Percentiles rank a stretch among this genome's conserved stretches.
Conservation (phyloP, 2,888 invertebrate species). For the Bhutanitis thaidina region DNA sequence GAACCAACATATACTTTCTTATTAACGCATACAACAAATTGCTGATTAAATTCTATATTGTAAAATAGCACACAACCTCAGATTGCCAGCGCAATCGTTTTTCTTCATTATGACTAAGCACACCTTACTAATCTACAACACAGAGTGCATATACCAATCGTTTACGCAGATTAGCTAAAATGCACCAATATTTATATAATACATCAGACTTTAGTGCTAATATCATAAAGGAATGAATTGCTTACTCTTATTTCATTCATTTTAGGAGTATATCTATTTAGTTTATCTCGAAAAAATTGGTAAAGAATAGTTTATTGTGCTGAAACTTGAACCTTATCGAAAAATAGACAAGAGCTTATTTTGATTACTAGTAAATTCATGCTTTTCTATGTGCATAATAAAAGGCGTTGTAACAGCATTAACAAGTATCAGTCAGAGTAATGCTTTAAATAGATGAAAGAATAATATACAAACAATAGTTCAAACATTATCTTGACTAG, state of each 20-base stretch:
- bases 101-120: slow-evolving; percentile 50
- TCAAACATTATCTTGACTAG: slow-evolving; percentile 74
- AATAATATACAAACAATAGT: slow-evolving; percentile 66
- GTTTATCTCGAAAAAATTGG: slow-evolving; percentile 8
- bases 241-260: slow-evolving; percentile 13
- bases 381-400: slow-evolving; percentile 18
- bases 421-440: slow-evolving; percentile 32
- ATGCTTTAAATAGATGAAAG: slow-evolving; percentile 32
- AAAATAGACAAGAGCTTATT: slow-evolving; percentile 18
- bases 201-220: slow-evolving; percentile 37
- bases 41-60: slow-evolving; percentile 24
- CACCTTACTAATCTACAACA: slow-evolving; percentile 45
- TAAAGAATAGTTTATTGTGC: slow-evolving; percentile 19
- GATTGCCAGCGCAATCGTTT: slow-evolving; percentile 54
- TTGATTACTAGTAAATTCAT: slow-evolving; percentile 23
- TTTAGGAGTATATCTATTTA: not conserved
- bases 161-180: slow-evolving; percentile 36
- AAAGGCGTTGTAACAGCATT: slow-evolving; percentile 12
- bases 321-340: slow-evolving; percentile 19
- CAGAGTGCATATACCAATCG: slow-evolving; percentile 39
- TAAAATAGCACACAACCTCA: slow-evolving; percentile 69
- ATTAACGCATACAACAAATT: too few relatives aligned
- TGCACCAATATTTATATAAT: slow-evolving; percentile 31
- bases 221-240: slow-evolving; percentile 34
- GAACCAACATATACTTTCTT: too few relatives aligned